Evolutionary conservation across 1,140 invertebrate genomes (phyloP).

Genomic region (Ceratosolen fusciceps): DNA sequence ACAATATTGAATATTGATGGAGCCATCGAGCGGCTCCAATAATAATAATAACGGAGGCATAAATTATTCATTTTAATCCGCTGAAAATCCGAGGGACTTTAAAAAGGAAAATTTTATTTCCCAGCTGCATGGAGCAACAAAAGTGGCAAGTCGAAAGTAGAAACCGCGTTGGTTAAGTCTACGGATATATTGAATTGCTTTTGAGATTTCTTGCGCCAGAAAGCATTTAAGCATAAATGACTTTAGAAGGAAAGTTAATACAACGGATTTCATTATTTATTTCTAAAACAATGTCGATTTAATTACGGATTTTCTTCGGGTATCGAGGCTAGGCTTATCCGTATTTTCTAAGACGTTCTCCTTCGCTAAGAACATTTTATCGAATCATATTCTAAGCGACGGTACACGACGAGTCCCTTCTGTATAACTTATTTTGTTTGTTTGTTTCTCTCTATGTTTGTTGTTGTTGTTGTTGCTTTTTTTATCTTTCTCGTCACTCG

Average conservation of each 20-base stretch:
- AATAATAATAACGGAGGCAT: too few species aligned
- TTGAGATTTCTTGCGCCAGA: slow-evolving; percentile 4
- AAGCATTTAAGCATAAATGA: not conserved
- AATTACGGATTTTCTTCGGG: not conserved
- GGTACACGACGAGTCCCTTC: too few species aligned
- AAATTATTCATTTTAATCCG: not conserved
- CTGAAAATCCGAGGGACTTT: not conserved
- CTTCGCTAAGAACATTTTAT: too few species aligned
- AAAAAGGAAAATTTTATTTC: not conserved
- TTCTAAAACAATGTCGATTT: slow-evolving; percentile 21
- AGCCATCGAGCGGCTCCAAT: too few species aligned
- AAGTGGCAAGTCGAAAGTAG: not conserved
- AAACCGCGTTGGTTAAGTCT: not conserved
- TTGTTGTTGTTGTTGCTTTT: too few species aligned
- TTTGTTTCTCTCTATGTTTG: too few species aligned
- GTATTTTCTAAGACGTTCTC: too few species aligned
- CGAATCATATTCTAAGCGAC: too few species aligned
- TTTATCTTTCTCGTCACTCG: too few species aligned
- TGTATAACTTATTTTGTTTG: too few species aligned
- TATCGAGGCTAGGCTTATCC: too few species aligned
- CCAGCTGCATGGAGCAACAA: not conserved
- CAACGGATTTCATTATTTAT: not conserved
- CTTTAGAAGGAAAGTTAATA: not conserved
- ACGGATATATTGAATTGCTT: not conserved
- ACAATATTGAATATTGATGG: too few species aligned